Conservation (phyloP, 92 coral and sea anemone species). For the Bergia sp. region DNA sequence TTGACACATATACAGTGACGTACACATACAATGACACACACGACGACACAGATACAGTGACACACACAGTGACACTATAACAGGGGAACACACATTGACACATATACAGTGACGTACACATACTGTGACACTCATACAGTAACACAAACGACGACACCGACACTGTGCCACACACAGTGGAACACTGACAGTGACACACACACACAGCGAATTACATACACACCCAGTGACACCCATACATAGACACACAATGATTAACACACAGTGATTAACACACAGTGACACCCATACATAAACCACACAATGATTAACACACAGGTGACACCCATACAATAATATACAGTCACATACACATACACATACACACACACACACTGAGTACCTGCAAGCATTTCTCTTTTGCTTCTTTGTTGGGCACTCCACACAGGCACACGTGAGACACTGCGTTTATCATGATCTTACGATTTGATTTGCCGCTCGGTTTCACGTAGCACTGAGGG, state of each 20-base stretch:
- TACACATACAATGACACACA: not conserved
- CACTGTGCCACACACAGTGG: too few relatives aligned
- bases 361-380: not conserved
- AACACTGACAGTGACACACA: too few relatives aligned
- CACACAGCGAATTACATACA: not conserved
- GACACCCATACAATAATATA: not conserved
- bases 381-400: slow-evolving; percentile 96
- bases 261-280: not conserved
- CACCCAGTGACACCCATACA: not conserved
- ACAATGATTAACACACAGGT: too few relatives aligned
- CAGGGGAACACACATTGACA: not conserved
- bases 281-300: not conserved
- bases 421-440: slow-evolving; percentile 90
- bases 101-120: not conserved
- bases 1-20: not conserved
- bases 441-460: slow-evolving; percentile 88
- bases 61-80: not conserved
- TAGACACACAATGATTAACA: too few relatives aligned
- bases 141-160: too few relatives aligned
- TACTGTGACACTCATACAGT: not conserved
- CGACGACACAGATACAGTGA: too few relatives aligned
- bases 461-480: slow-evolving; percentile 95
- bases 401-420: slow-evolving; percentile 93
- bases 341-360: not conserved
- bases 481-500: slow-evolving; percentile 91